Evolutionary conservation across 2,797 vertebrate genomes (phyloP).

Genomic region (Todus mexicanus): DNA sequence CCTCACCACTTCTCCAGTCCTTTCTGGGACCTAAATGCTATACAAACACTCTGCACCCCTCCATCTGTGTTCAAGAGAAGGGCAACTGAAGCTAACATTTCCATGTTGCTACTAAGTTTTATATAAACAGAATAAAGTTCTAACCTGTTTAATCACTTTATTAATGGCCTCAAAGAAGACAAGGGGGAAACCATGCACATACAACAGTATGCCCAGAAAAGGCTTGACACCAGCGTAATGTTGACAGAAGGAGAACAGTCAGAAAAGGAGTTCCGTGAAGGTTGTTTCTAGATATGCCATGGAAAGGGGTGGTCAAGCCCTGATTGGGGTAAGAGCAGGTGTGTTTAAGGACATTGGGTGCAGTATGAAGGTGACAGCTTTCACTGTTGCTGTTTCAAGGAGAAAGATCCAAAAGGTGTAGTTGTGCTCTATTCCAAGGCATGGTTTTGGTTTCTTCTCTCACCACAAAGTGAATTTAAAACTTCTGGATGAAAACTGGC

Average conservation of each 20-base stretch:
- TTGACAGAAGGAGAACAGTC: not conserved
- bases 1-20: rapidly evolving
- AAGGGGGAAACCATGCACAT: not conserved
- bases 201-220: not conserved
- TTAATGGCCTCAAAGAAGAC: not conserved
- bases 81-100: not conserved
- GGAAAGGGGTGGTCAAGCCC: not conserved
- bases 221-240: not conserved
- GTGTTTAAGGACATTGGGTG: not conserved
- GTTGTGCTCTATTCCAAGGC: not conserved
- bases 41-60: not conserved
- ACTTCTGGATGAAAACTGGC: not conserved
- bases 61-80: not conserved
- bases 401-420: not conserved
- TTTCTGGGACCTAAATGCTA: not conserved
- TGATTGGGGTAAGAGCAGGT: not conserved
- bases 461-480: not conserved
- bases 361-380: not conserved
- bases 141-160: not conserved
- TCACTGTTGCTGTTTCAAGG: not conserved
- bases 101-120: not conserved
- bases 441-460: not conserved
- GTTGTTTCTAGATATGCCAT: not conserved
- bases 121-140: not conserved
- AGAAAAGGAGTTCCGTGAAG: not conserved